Base-by-base conservation (phyloP, 2,797 vertebrate genomes). In the Emys orbicularis region DNA sequence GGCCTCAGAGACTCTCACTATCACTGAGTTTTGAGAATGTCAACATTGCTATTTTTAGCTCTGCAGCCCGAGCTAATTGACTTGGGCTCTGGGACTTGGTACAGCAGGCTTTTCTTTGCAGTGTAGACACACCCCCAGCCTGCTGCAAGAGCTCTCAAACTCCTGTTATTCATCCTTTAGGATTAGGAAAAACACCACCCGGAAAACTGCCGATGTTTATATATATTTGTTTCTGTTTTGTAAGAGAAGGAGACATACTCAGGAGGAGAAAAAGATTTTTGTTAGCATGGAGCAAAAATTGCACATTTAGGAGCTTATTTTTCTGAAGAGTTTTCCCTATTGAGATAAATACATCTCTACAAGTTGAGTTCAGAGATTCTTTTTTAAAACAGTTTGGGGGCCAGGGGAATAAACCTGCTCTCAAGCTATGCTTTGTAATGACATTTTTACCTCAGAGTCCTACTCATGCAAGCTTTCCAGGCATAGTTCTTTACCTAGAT, bases 201-300 rank as follows among this genome's bases (percentile, higher is more conserved):
- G 7, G 25, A 74, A 74, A 44, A 74, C 72, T 44, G n/a, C 25
- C 23, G 92, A 68, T 53, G 65, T 77, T 86, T 86, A 47, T 86
- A 50, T 83, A 84, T 82, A 91, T 56, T 94, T 50, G 27, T 95
- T 86, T 95, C 74, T 95, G 44, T 81, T 95, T 96, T 90, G 86
- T 83, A 87, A 0, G 1, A 93, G 92, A 29, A 54, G 52, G 56
- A 97, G 81, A 53, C 41, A 90, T 34, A 16, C 88, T 44, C 25
- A 93, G 76, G 7, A 93, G 79, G 79, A 96, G 8, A 79, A 54
- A 41, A 56, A 82, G 31, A 21, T 16, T 84, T 89, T 94, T 81
- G 83, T 68, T 84, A 94, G 31, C 29, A 56, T 61, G 93, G 88
- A 94, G 94, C 41, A 92, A 95, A 89, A 13, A 87, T 23, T 9